Evolutionary conservation across 2,888 invertebrate genomes (phyloP).

Genomic region (Baccha elongata): DNA sequence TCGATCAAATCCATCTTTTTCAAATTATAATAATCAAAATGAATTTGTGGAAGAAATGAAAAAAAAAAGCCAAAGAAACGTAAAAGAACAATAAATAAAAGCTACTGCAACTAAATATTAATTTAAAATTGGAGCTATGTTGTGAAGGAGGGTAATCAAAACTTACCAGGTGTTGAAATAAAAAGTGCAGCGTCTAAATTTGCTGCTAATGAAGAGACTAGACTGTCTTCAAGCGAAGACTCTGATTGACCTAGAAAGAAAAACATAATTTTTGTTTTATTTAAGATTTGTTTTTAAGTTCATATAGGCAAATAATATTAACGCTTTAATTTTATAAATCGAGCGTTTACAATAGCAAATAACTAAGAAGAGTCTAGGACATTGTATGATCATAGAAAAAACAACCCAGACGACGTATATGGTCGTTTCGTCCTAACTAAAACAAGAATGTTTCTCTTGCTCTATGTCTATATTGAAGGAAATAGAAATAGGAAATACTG

Average conservation of each 20-base stretch:
- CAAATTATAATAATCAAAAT: constrained; percentile 53
- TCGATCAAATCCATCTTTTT: constrained; percentile 52
- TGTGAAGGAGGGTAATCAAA: background rate
- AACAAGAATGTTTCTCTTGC: too few relatives aligned
- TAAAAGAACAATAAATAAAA: constrained; percentile 41
- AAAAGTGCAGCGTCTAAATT: constrained; percentile 48
- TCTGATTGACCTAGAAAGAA: constrained; percentile 72
- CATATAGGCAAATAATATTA: too few relatives aligned
- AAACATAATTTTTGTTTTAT: too few relatives aligned
- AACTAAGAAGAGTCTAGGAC: too few relatives aligned
- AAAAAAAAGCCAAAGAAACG: constrained; percentile 46
- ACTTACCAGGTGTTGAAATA: constrained; percentile 45
- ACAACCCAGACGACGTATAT: too few relatives aligned
- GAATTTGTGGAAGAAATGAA: constrained; percentile 41
- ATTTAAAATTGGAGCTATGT: background rate
- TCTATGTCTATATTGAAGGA: too few relatives aligned
- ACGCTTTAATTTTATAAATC: too few relatives aligned
- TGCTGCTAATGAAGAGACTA: constrained; percentile 75
- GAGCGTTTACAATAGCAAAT: too few relatives aligned
- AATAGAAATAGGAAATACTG: too few relatives aligned
- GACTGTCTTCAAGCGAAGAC: constrained; percentile 75
- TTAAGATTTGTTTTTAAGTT: too few relatives aligned
- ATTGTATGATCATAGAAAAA: too few relatives aligned
- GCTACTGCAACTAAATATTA: constrained; percentile 21
- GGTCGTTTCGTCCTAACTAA: too few relatives aligned